A percentile compares a stretch with the other conserved stretches of the same genome.
Evolutionary conservation across 2,888 invertebrate species (phyloP).

Genomic region (Noctua janthe): DNA sequence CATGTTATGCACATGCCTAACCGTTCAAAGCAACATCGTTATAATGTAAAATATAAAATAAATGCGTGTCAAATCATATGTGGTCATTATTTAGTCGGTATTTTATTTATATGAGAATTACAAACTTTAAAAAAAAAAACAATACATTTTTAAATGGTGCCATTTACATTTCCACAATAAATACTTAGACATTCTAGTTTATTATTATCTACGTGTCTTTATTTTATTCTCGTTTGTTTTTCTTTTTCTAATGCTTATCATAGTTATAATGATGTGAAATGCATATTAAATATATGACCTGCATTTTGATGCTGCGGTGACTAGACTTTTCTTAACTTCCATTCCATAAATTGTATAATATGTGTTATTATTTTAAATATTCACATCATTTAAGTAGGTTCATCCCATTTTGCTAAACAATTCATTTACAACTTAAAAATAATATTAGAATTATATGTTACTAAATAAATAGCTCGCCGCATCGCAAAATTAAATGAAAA

Average conservation of each 20-base stretch:
- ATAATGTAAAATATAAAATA: conserved; percentile 57
- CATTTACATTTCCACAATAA: conserved; percentile 49
- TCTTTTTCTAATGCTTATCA: conserved; percentile 62
- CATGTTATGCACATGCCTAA: conserved; percentile 1
- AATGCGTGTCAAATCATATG: conserved; percentile 56
- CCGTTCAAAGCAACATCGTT: conserved; percentile 20
- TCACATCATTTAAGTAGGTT: conserved; percentile 70
- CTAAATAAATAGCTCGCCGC: conserved; percentile 62
- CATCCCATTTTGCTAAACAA: conserved; percentile 69
- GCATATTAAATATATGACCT: conserved; percentile 73
- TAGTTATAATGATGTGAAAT: conserved; percentile 63
- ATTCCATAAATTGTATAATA: conserved; percentile 61
- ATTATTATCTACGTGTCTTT: conserved; percentile 72
- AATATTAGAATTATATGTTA: conserved; percentile 67
- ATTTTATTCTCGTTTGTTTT: conserved; percentile 65
- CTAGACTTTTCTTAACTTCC: conserved; percentile 80
- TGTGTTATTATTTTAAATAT: conserved; percentile 64
- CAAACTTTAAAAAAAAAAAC: conserved; percentile 16
- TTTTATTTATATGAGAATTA: conserved; percentile 33
- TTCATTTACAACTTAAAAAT: conserved; percentile 73
- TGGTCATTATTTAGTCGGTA: conserved; percentile 25
- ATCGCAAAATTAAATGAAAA: conserved; percentile 45
- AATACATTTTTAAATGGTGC: conserved; percentile 24
- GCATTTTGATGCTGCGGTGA: conserved; percentile 84
- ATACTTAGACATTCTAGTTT: conserved; percentile 60